These are phyloP conservation scores for Phyto melanocephala DNA, from an alignment of 2,888 invertebrate genomes.

Conservation along the genomic window DNA sequence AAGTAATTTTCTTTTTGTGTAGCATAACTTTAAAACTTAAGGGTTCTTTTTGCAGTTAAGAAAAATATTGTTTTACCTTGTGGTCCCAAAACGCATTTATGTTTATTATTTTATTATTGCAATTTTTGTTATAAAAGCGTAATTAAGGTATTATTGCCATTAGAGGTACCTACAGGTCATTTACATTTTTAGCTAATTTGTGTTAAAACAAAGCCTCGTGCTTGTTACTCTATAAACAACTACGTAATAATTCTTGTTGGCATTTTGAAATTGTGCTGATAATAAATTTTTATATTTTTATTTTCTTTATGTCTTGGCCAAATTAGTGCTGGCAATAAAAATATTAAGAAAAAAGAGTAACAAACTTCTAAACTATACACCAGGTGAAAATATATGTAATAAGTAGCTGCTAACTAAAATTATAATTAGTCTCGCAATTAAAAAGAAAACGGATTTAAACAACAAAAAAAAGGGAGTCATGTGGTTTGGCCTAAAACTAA, in stretches of 20 bases:
- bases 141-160: background rate
- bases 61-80: background rate
- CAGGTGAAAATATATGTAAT: background rate
- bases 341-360: background rate
- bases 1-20: too few relatives aligned
- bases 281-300: background rate
- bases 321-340: conserved; percentile 4
- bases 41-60: too few relatives aligned
- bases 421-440: conserved; percentile 9
- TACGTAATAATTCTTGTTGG: background rate
- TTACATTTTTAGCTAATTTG: conserved; percentile 7
- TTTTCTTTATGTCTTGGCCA: background rate
- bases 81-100: background rate
- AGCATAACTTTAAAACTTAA: too few relatives aligned
- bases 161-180: background rate
- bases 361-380: background rate
- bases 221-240: background rate
- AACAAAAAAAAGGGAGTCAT: background rate
- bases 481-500: background rate
- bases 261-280: background rate
- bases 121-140: background rate
- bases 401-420: background rate
- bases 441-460: background rate
- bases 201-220: conserved; percentile 14
- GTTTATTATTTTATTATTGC: conserved; percentile 13